A percentile compares a stretch with the other conserved stretches of the same genome.
Evolutionary conservation across 2,888 invertebrate species (phyloP).

Genomic region (Cryptus armator): DNA sequence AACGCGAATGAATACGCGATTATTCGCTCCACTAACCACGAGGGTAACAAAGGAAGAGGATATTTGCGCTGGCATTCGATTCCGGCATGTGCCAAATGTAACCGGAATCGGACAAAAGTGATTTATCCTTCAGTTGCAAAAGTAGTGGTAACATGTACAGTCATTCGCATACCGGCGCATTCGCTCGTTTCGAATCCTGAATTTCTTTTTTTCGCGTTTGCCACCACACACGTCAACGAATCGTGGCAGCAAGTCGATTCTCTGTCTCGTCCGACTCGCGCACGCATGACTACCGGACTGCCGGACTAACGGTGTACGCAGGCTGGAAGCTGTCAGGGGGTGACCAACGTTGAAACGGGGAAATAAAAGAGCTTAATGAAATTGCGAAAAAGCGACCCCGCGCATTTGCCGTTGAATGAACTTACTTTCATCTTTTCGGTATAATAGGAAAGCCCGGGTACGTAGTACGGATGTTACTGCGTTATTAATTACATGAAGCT

Average conservation of each 20-base stretch:
- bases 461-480: conserved; percentile 43
- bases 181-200: conserved; percentile 4
- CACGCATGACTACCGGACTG: conserved; percentile 24
- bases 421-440: conserved; percentile 64
- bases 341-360: conserved; percentile 11
- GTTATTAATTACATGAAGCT: conserved; percentile 56
- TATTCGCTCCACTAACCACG: conserved; percentile 3
- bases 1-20: not conserved
- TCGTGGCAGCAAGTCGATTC: conserved; percentile 31
- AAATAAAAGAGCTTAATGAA: conserved; percentile 67
- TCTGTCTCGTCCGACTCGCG: conserved; percentile 24
- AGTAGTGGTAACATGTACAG: conserved; percentile 18
- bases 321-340: conserved; percentile 26
- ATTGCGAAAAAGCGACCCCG: conserved; percentile 56
- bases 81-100: conserved; percentile 41
- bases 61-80: conserved; percentile 31
- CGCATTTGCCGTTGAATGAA: conserved; percentile 54
- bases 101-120: conserved; percentile 26
- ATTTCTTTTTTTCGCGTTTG: conserved; percentile 11
- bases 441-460: not conserved
- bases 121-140: conserved; percentile 28
- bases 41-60: not conserved
- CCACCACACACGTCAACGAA: conserved; percentile 23
- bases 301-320: conserved; percentile 5
- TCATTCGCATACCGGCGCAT: not conserved